Conservation (phyloP, 2,113 vertebrate genomes). For the Hemiprocne comata region DNA sequence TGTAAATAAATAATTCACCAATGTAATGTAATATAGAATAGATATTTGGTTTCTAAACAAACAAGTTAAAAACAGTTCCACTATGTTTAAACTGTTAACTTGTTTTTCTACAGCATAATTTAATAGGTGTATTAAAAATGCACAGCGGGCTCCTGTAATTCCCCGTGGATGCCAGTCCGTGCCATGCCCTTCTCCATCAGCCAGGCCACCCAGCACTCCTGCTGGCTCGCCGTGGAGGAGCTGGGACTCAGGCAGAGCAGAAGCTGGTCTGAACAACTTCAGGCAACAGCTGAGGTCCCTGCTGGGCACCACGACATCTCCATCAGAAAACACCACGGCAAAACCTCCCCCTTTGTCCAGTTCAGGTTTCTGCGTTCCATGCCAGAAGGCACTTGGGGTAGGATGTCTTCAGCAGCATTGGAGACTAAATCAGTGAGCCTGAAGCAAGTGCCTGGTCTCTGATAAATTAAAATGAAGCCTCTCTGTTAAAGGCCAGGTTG, state of each 20-base stretch:
- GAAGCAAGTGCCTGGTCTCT: neutral
- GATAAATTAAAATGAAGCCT: conserved; percentile 29
- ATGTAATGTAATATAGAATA: conserved; percentile 9
- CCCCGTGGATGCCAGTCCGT: neutral
- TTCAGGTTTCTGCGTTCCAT: neutral
- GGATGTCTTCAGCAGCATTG: neutral
- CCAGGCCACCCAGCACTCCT: neutral
- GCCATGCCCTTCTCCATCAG: too few species aligned
- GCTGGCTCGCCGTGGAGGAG: neutral
- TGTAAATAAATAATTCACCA: conserved; percentile 56
- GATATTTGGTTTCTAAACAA: conserved; percentile 56
- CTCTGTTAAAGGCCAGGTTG: conserved; percentile 35
- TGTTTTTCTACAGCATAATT: neutral
- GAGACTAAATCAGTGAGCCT: neutral
- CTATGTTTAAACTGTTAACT: conserved; percentile 10
- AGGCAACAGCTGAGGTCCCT: neutral
- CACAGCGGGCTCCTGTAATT: neutral
- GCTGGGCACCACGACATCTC: neutral
- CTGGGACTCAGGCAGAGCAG: neutral
- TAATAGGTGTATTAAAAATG: neutral
- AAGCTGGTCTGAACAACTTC: neutral
- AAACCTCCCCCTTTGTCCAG: neutral
- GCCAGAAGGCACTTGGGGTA: neutral
- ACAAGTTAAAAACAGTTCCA: conserved; percentile 42
- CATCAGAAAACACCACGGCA: neutral